Percentiles rank a stretch among this genome's conserved stretches.
Evolutionary conservation across 2,888 invertebrate genomes (phyloP).

Genomic region (Monoplex corrugatus): DNA sequence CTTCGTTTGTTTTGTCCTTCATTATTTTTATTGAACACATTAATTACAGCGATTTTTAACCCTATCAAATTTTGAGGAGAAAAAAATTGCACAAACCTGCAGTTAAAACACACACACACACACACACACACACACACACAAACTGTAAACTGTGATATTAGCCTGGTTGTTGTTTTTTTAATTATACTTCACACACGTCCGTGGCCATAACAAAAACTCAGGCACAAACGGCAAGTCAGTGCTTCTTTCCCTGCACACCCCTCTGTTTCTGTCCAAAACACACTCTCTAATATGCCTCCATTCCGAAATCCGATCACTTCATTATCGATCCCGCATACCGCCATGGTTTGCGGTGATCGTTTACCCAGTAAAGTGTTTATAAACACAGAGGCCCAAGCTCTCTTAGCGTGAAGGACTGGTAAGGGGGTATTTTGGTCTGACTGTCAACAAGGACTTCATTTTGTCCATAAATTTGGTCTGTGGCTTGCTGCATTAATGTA

Average conservation of each 20-base stretch:
- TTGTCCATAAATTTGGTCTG: too few species aligned
- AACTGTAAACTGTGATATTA: background rate
- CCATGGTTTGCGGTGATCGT: background rate
- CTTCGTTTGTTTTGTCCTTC: too few species aligned
- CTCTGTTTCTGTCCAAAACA: background rate
- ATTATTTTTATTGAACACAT: too few species aligned
- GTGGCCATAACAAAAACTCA: too few species aligned
- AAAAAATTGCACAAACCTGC: too few species aligned
- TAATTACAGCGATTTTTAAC: too few species aligned
- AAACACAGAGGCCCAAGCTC: background rate
- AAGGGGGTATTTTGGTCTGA: background rate
- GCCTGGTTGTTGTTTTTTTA: background rate
- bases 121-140: background rate
- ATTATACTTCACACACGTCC: too few species aligned
- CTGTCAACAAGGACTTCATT: background rate
- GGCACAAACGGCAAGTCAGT: background rate
- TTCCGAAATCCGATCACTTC: background rate
- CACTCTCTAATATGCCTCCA: background rate
- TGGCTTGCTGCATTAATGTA: too few species aligned
- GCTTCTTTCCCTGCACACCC: background rate
- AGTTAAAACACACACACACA: too few species aligned
- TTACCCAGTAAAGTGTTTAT: background rate
- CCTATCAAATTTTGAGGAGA: too few species aligned
- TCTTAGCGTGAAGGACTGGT: background rate
- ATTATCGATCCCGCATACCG: background rate